Base-by-base conservation (phyloP, 2,888 invertebrate genomes). In the Fabriciana adippe region DNA sequence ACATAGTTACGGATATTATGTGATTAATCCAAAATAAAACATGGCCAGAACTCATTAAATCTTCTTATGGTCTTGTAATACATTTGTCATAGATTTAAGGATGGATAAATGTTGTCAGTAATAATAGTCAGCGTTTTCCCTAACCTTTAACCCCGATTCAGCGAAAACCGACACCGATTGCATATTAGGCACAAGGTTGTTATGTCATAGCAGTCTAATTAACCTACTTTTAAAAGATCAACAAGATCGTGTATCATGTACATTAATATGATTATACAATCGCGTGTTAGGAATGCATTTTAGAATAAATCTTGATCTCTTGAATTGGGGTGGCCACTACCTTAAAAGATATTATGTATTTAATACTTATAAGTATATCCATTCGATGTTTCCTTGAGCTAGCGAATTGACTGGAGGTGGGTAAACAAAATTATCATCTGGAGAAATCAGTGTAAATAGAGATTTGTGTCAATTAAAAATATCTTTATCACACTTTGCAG, bases 21-120 rank as follows among this genome's bases (percentile, higher is more conserved):
- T 77, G 78, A 78, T 78, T 75, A 65, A 31, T 45, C 50, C 60
- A 48, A 51, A 41, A 60, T 81, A 80, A 77, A 80, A 76, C 76
- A 67, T 79, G 82, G 78, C 86, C 88, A 88, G 87, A 87, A 86
- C 76, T 82, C 76, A 78, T 79, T 70, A 82, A 78, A 79, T 66
- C 64, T 59, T n/a, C 21, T 59, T 59, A 61, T 70, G 69, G 64
- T 67, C 66, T 66, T 45, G 71, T 66, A 63, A 66, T 66, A 59
- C 59, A 68, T 51, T 55, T 71, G 64, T 67, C 61, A 68, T 71
- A 71, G 69, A 56, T 62, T 61, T 71, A 71, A 69, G 67, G 51
- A 69, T 69, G 55, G 55, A 51, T 70, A 35, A 59, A 70, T 68
- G 62, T 67, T 56, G 70, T 70, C 67, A 57, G 21, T 70, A 64